A percentile compares a stretch with the other conserved stretches of the same genome.
These are phyloP conservation scores for Plotosus lineatus DNA, from an alignment of 2,113 vertebrate genomes.

Conservation along the genomic window DNA sequence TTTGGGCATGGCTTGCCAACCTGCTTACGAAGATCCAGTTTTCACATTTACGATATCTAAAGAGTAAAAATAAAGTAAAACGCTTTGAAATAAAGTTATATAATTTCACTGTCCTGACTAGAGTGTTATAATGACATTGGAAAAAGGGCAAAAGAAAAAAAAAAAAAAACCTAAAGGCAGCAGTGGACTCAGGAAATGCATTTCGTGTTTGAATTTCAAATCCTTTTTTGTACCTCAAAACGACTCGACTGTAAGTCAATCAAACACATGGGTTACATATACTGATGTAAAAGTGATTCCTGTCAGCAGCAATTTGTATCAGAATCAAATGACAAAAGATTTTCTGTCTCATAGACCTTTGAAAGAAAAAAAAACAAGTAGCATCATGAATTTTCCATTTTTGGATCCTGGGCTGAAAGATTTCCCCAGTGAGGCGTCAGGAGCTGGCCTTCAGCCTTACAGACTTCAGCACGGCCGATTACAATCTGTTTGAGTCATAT, in stretches of 20 bases:
- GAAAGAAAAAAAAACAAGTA: not conserved
- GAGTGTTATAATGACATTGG: not conserved
- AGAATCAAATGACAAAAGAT: slow-evolving; percentile 38
- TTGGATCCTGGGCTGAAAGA: slow-evolving; percentile 18
- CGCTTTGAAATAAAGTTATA: not conserved
- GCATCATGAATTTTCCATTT: slow-evolving; percentile 17
- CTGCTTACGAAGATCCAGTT: not conserved
- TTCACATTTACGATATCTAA: not conserved
- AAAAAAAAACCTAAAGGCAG: not conserved
- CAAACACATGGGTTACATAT: slow-evolving; percentile 8
- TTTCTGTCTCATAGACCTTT: slow-evolving; percentile 21
- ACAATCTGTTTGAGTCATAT: slow-evolving; percentile 34
- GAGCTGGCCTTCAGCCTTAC: slow-evolving; percentile 12
- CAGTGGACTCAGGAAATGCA: not conserved
- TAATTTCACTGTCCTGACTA: not conserved
- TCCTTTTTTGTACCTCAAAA: not conserved
- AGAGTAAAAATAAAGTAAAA: not conserved
- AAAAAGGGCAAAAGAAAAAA: not conserved
- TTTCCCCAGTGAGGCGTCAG: slow-evolving; percentile 9
- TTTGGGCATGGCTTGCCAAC: slow-evolving; percentile 2
- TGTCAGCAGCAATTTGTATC: slow-evolving; percentile 18
- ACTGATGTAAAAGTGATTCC: slow-evolving; percentile 22
- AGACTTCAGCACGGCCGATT: slow-evolving; percentile 20
- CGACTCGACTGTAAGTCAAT: slow-evolving; percentile 22
- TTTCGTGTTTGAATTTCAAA: slow-evolving; percentile 5